These are phyloP conservation scores for Rhopalosiphum nymphaeae DNA, from an alignment of 2,888 invertebrate species.

Conservation along the genomic window DNA sequence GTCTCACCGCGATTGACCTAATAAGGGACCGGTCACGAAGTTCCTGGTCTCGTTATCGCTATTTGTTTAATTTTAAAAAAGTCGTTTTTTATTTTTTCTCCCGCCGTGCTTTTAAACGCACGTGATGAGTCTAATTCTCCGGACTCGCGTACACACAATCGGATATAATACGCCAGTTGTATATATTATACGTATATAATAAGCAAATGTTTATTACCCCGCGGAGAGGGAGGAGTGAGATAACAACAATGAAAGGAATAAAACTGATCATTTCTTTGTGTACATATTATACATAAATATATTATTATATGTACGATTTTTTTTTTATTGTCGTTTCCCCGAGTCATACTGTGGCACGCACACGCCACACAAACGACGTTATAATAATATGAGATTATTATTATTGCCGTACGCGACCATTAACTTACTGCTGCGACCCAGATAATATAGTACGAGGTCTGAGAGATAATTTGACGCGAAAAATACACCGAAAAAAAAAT, in stretches of 20 bases:
- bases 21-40: constrained; percentile 62
- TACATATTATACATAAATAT: neutral
- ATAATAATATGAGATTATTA: neutral
- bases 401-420: neutral
- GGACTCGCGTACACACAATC: neutral
- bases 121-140: neutral
- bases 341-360: neutral
- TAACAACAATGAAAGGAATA: neutral
- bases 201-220: too few relatives aligned
- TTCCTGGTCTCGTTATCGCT: constrained; percentile 53
- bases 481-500: neutral
- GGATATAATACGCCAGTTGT: neutral
- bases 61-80: neutral
- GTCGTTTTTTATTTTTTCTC: neutral
- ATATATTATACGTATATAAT: neutral
- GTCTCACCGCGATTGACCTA: constrained; percentile 52
- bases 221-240: neutral
- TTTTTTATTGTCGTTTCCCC: neutral
- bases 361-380: neutral
- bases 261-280: constrained; percentile 33
- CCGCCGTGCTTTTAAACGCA: constrained; percentile 9
- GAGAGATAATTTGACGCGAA: neutral
- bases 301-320: neutral
- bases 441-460: neutral
- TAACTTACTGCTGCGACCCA: constrained; percentile 16